Evolutionary conservation across 1,140 invertebrate genomes (phyloP).

Genomic region (Cotesia chilonis): DNA sequence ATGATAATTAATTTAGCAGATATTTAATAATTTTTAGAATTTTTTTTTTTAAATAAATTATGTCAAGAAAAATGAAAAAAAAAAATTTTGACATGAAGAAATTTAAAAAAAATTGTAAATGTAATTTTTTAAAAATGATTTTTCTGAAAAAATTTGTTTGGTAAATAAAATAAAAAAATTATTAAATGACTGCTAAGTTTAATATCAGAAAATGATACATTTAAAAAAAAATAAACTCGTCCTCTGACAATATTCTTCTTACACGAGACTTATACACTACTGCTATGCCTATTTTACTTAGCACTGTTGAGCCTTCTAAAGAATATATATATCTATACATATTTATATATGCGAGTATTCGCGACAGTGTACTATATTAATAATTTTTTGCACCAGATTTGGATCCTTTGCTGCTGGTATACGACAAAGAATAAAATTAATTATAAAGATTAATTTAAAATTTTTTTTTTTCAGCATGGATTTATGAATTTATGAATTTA

Average conservation of each 20-base stretch:
- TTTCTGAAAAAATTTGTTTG: no score
- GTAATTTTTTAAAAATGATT: no score
- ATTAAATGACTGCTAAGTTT: no score
- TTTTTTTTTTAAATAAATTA: no score
- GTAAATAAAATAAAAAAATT: no score
- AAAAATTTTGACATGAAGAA: no score
- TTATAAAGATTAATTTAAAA: constrained; percentile 8
- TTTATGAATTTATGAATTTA: neutral
- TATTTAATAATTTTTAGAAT: no score
- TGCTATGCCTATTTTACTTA: neutral
- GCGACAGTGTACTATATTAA: neutral
- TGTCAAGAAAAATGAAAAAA: no score
- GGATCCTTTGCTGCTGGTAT: constrained; percentile 3
- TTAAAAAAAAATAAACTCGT: constrained; percentile 13
- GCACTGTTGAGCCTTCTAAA: constrained; percentile 35
- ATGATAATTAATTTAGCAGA: neutral
- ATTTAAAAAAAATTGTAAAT: no score
- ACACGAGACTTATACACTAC: constrained; percentile 27
- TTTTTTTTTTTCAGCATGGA: neutral
- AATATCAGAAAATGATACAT: neutral
- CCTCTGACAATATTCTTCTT: constrained; percentile 37
- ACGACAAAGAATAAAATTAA: constrained; percentile 1
- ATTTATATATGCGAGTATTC: constrained; percentile 12
- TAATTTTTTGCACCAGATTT: neutral
- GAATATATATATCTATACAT: constrained; percentile 28